Evolutionary conservation across 2,888 invertebrate genomes (phyloP).

Genomic region (Patella caerulea): DNA sequence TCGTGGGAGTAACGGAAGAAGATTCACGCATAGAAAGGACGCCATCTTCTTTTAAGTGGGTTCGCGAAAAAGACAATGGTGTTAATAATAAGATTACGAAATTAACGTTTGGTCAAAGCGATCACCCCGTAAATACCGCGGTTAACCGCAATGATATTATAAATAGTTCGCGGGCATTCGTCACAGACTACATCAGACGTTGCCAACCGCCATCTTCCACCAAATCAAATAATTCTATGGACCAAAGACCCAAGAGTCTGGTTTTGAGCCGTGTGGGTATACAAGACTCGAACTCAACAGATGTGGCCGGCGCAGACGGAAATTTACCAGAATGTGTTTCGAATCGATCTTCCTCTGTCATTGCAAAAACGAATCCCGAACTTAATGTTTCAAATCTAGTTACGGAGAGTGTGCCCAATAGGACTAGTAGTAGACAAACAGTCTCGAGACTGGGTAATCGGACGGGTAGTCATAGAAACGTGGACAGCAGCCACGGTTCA

Average conservation of each 20-base stretch:
- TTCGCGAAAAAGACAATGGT: constrained; percentile 12
- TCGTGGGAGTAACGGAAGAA: constrained; percentile 14
- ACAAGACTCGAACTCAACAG: not conserved
- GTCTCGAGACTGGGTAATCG: not conserved
- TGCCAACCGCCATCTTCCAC: not conserved
- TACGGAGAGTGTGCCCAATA: not conserved
- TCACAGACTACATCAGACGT: not conserved
- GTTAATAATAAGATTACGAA: constrained; percentile 16
- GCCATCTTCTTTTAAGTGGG: constrained; percentile 14
- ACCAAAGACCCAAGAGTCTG: not conserved
- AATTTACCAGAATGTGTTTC: not conserved
- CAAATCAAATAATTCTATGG: not conserved
- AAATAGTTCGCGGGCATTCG: not conserved
- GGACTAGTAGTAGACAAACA: constrained; percentile 4
- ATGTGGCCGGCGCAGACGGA: no score
- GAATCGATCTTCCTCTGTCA: not conserved
- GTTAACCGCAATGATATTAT: not conserved
- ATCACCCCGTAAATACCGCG: not conserved
- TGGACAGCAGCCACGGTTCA: not conserved
- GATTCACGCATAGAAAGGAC: not conserved
- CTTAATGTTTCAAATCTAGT: not conserved
- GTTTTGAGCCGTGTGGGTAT: not conserved
- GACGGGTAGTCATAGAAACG: not conserved
- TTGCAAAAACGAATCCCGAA: not conserved
- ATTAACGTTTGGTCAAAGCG: constrained; percentile 16